Conservation (phyloP, 2,888 invertebrate species). For the Lithosia quadra region DNA sequence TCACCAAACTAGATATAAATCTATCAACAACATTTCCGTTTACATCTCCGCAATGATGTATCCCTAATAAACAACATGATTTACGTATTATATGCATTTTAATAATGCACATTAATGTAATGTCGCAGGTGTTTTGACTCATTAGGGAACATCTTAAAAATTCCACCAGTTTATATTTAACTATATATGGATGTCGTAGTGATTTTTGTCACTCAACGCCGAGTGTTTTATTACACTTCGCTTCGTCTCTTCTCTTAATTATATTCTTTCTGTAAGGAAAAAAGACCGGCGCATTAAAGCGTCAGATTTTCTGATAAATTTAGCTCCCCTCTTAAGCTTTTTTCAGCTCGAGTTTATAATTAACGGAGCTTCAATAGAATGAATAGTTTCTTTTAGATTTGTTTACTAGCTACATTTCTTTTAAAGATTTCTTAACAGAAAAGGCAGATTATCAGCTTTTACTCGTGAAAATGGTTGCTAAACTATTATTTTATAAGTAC, state of each 20-base stretch:
- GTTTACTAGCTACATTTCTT: constrained; percentile 2
- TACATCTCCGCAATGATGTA: constrained; percentile 30
- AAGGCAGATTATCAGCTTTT: background rate
- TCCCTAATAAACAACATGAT: constrained; percentile 44
- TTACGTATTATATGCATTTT: constrained; percentile 37
- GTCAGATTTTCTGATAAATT: constrained; percentile 82
- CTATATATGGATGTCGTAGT: constrained; percentile 57
- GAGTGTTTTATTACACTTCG: constrained; percentile 81
- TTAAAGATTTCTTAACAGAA: background rate
- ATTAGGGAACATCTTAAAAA: constrained; percentile 64
- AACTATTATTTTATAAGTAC: too few species aligned
- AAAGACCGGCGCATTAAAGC: constrained; percentile 71
- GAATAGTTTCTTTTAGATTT: constrained; percentile 16
- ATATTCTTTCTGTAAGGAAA: constrained; percentile 78
- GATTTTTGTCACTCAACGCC: constrained; percentile 75
- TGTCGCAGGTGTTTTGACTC: constrained; percentile 68
- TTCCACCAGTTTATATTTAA: constrained; percentile 54
- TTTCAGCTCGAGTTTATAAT: constrained; percentile 50
- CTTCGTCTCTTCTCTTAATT: constrained; percentile 80
- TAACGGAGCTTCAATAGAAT: constrained; percentile 32
- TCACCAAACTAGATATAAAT: constrained; percentile 29
- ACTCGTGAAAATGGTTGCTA: background rate
- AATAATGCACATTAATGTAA: constrained; percentile 32
- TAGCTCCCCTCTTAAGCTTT: constrained; percentile 72
- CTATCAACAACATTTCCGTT: constrained; percentile 26